phyloP scores from a whole-genome alignment of 2,888 invertebrate species.

The Xestoiulus laeticollis region DNA sequence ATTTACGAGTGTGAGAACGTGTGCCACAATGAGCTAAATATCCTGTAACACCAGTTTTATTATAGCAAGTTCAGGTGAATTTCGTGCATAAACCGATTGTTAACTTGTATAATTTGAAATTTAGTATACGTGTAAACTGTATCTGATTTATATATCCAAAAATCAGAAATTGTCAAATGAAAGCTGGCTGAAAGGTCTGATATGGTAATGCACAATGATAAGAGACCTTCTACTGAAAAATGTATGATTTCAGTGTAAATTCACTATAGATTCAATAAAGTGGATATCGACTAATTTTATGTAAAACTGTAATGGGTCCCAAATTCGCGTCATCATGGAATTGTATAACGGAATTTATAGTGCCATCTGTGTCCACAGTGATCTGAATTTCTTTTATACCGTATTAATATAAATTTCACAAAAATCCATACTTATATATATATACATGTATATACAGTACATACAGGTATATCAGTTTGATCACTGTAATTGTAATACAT shows the following conservation, averaged over 20 bases:
- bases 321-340: background rate
- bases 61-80: background rate
- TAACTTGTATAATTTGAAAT: background rate
- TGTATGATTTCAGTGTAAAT: too few relatives aligned
- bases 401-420: too few relatives aligned
- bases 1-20: background rate
- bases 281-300: background rate
- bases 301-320: background rate
- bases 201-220: background rate
- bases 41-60: background rate
- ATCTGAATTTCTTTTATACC: too few relatives aligned
- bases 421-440: too few relatives aligned
- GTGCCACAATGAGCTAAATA: background rate
- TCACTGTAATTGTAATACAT: too few relatives aligned
- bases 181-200: background rate
- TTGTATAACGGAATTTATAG: background rate
- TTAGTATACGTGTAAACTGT: too few relatives aligned
- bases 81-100: background rate
- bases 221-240: too few relatives aligned
- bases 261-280: too few relatives aligned
- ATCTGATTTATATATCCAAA: background rate
- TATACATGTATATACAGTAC: too few relatives aligned
- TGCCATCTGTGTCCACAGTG: background rate
- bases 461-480: too few relatives aligned
- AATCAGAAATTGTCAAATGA: background rate